These are phyloP conservation scores for Eilema caniola DNA, from an alignment of 2,888 invertebrate species.

Conservation along the genomic window DNA sequence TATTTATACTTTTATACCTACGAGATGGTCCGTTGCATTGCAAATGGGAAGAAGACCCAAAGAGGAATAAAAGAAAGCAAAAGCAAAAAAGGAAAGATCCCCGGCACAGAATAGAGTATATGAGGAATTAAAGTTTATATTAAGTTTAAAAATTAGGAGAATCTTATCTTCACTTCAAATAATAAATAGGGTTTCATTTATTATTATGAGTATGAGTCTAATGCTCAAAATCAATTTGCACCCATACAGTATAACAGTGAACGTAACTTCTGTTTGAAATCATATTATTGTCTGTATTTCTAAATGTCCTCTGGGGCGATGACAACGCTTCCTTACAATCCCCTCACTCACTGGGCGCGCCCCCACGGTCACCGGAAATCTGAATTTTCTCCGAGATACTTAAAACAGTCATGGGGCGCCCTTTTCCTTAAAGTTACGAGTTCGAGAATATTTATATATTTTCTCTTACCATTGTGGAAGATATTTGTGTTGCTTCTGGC, in stretches of 20 bases:
- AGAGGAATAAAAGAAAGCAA: too few species aligned
- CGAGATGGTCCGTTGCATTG: not conserved
- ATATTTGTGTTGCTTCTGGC: not conserved
- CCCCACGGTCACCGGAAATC: constrained; percentile 22
- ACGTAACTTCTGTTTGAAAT: not conserved
- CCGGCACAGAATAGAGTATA: not conserved
- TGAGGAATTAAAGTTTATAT: not conserved
- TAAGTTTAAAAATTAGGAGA: not conserved
- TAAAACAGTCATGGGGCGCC: constrained; percentile 6
- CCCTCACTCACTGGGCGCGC: not conserved
- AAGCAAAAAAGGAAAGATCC: not conserved
- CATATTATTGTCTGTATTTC: not conserved
- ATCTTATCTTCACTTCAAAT: not conserved
- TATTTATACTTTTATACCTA: not conserved
- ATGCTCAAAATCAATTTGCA: not conserved
- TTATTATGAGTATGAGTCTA: not conserved
- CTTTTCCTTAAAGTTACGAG: constrained; percentile 9
- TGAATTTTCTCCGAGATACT: constrained; percentile 19
- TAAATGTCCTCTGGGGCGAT: constrained; percentile 1
- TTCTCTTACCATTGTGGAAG: not conserved
- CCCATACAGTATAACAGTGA: not conserved
- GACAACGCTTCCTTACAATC: not conserved
- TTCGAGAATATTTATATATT: not conserved
- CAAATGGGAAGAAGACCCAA: too few species aligned
- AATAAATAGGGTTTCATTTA: not conserved